phyloP scores from a whole-genome alignment of 2,888 invertebrate genomes.

The Hypomecis punctinalis region DNA sequence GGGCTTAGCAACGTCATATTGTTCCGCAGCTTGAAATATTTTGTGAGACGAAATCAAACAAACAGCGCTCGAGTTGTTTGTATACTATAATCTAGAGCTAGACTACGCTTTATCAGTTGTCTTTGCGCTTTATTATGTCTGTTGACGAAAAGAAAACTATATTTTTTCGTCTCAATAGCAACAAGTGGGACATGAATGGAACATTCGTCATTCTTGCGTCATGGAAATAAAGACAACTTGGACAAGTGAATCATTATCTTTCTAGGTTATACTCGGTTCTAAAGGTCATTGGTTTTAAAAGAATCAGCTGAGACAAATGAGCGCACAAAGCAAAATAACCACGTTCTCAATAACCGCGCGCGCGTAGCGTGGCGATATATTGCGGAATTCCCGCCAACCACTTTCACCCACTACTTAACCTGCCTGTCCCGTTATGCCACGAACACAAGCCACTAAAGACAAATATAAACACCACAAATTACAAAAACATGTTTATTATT shows the following conservation, averaged over 20 bases:
- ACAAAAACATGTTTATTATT: slow-evolving; percentile 82
- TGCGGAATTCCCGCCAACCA: slow-evolving; percentile 25
- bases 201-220: slow-evolving; percentile 10
- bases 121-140: too few relatives aligned
- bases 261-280: slow-evolving; percentile 16
- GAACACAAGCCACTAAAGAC: slow-evolving; percentile 44
- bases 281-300: slow-evolving; percentile 18
- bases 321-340: slow-evolving; percentile 14
- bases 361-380: slow-evolving; percentile 21
- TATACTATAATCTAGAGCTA: neutral
- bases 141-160: too few relatives aligned
- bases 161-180: neutral
- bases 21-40: neutral
- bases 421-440: slow-evolving; percentile 41
- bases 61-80: neutral
- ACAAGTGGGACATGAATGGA: slow-evolving; percentile 3
- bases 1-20: slow-evolving; percentile 2
- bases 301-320: slow-evolving; percentile 17
- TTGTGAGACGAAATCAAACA: neutral
- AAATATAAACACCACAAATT: slow-evolving; percentile 58
- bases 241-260: slow-evolving; percentile 16
- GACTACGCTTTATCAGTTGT: too few relatives aligned
- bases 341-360: slow-evolving; percentile 24
- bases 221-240: slow-evolving; percentile 4
- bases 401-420: slow-evolving; percentile 29